Conservation (phyloP, 1,140 invertebrate genomes). For the Lycorma delicatula region DNA sequence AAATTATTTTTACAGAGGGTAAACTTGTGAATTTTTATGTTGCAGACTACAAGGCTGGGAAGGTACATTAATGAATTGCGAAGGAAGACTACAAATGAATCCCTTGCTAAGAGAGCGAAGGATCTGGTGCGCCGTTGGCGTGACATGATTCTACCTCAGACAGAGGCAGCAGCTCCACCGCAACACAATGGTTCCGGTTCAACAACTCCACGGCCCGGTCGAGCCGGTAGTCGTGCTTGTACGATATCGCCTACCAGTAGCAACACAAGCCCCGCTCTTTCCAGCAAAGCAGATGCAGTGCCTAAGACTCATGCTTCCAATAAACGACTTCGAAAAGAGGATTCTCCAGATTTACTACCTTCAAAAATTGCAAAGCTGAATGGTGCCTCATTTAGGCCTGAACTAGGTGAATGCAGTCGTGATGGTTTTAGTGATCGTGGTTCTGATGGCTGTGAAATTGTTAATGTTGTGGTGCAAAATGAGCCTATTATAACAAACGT, state of each 20-base stretch:
- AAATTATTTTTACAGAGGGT: neutral
- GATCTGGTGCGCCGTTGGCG: constrained; percentile 86
- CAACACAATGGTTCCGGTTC: constrained; percentile 23
- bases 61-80: constrained; percentile 87
- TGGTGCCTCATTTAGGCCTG: constrained; percentile 32
- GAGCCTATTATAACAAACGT: constrained; percentile 26
- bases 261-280: constrained; percentile 22
- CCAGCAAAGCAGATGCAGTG: constrained; percentile 36
- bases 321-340: constrained; percentile 50
- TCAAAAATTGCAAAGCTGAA: constrained; percentile 38
- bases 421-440: constrained; percentile 16
- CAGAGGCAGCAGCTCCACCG: constrained; percentile 33
- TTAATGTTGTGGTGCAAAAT: constrained; percentile 8
- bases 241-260: constrained; percentile 22
- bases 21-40: constrained; percentile 20
- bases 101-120: constrained; percentile 78
- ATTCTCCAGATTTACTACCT: constrained; percentile 20
- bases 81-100: constrained; percentile 70
- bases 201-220: neutral
- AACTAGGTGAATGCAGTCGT: constrained; percentile 19
- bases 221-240: constrained; percentile 10
- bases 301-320: constrained; percentile 52
- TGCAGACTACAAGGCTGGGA: constrained; percentile 77
- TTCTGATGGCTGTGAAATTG: constrained; percentile 15
- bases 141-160: constrained; percentile 58